Conservation (phyloP, 2,797 vertebrate genomes). For the Acipenser oxyrinchus region DNA sequence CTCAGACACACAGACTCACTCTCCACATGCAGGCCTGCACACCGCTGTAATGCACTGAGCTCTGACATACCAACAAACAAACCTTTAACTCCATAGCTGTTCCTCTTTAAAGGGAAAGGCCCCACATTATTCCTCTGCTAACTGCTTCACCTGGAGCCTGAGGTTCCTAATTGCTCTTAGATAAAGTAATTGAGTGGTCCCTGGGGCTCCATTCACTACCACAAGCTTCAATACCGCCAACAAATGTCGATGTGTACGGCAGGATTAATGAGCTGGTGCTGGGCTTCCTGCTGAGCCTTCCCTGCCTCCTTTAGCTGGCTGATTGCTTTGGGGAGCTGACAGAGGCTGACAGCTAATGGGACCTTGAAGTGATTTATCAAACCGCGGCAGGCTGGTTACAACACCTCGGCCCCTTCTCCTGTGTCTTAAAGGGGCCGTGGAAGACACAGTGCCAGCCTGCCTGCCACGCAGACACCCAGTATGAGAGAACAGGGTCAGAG, state of each 20-base stretch:
- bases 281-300: slow-evolving; percentile 38
- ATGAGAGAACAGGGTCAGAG: too few relatives aligned
- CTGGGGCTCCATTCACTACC: slow-evolving; percentile 44
- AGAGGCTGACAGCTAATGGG: slow-evolving; percentile 44
- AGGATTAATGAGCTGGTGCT: slow-evolving; percentile 51
- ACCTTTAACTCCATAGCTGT: background rate
- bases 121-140: slow-evolving; percentile 7
- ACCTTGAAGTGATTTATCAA: slow-evolving; percentile 40
- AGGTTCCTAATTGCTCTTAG: slow-evolving; percentile 47
- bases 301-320: slow-evolving; percentile 35
- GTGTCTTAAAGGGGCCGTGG: background rate
- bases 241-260: slow-evolving; percentile 50
- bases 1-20: background rate
- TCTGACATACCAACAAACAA: too few relatives aligned
- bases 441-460: too few relatives aligned
- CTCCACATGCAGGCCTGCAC: background rate
- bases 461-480: too few relatives aligned
- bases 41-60: background rate
- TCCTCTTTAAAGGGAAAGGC: slow-evolving; percentile 2
- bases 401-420: background rate
- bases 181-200: slow-evolving; percentile 55
- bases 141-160: slow-evolving; percentile 34
- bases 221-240: slow-evolving; percentile 50
- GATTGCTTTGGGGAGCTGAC: slow-evolving; percentile 48
- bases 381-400: slow-evolving; percentile 11